A percentile compares a stretch with the other conserved stretches of the same genome.
phyloP scores from a whole-genome alignment of 2,888 invertebrate species.

The Mimachlamys varia region DNA sequence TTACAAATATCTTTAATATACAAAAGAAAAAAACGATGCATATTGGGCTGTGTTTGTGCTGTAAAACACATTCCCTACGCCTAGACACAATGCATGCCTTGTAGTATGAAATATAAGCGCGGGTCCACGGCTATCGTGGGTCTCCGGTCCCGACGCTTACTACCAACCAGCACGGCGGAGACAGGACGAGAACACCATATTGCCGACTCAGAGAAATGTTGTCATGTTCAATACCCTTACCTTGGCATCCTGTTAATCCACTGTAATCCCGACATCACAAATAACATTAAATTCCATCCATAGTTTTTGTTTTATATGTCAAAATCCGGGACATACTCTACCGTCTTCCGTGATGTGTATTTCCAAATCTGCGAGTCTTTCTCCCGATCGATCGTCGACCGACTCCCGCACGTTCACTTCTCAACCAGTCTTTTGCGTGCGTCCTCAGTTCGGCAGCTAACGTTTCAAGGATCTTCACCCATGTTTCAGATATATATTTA shows the following conservation, averaged over 20 bases:
- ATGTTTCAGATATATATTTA: constrained; percentile 10
- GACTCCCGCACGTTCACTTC: not conserved
- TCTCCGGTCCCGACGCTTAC: not conserved
- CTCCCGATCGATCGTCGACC: constrained; percentile 1
- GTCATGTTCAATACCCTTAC: not conserved
- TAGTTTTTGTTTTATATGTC: constrained; percentile 6
- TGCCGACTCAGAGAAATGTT: not conserved
- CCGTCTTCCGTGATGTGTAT: not conserved
- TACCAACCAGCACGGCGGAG: not conserved
- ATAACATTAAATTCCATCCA: not conserved
- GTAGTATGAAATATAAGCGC: not conserved
- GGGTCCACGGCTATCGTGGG: not conserved
- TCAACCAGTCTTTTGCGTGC: not conserved
- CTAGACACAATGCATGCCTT: not conserved
- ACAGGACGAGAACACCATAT: not conserved
- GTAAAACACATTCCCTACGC: not conserved
- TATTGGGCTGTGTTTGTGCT: not conserved
- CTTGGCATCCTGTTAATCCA: not conserved
- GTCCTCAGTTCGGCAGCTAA: not conserved
- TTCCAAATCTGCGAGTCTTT: constrained; percentile 11
- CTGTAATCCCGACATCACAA: not conserved
- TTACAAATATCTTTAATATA: not conserved
- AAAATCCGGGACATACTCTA: constrained; percentile 2
- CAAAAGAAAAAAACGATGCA: not conserved
- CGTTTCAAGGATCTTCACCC: constrained; percentile 7